phyloP scores from a whole-genome alignment of 2,797 vertebrate species.

The Micrastur ruficollis region DNA sequence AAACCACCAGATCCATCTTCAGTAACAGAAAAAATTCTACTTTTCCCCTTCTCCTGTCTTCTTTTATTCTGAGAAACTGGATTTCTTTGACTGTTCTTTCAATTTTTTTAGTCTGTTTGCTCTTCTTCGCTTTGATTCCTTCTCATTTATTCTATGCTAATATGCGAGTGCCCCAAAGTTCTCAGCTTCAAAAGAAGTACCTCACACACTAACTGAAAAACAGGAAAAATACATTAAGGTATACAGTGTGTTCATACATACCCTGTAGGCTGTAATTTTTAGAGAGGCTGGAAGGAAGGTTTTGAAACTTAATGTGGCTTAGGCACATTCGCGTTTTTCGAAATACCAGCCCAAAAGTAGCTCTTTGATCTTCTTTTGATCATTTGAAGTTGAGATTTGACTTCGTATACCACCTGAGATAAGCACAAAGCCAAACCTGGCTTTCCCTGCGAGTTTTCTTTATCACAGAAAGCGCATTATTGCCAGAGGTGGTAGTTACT shows the following conservation, averaged over 20 bases:
- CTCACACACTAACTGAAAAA: background rate
- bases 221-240: background rate
- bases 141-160: slow-evolving; percentile 27
- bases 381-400: background rate
- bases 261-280: slow-evolving; percentile 17
- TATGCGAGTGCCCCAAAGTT: background rate
- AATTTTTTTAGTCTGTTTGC: background rate
- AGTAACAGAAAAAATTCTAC: background rate
- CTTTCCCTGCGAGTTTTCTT: background rate
- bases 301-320: background rate
- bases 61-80: background rate
- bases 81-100: background rate
- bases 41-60: background rate
- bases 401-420: background rate
- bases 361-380: slow-evolving; percentile 53
- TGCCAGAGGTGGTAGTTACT: background rate
- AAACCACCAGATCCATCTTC: background rate
- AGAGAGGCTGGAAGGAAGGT: background rate
- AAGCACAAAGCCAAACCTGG: background rate
- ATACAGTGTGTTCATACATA: background rate
- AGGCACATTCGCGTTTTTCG: background rate
- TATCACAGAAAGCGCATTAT: background rate
- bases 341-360: background rate
- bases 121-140: slow-evolving; percentile 8
- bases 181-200: slow-evolving; percentile 12